These are phyloP conservation scores for Peromyscus melanophrys DNA, from an alignment of 2,797 vertebrate species.

Conservation along the genomic window DNA sequence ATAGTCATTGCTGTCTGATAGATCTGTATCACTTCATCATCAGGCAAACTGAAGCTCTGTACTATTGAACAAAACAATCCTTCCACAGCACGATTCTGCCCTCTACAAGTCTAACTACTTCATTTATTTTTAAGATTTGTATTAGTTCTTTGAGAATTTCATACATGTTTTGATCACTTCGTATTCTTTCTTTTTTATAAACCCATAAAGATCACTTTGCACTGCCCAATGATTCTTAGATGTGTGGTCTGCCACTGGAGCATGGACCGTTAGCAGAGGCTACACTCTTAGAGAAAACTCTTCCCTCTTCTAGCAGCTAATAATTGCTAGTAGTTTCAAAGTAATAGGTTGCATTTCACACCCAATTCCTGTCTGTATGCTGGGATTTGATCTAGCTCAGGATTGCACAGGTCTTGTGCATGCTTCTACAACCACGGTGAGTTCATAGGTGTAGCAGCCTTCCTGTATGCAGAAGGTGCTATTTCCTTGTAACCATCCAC, in stretches of 20 bases:
- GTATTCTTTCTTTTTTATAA: neutral
- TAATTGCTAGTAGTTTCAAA: neutral
- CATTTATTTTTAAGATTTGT: neutral
- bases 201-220: neutral
- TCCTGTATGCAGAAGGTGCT: neutral
- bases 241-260: no score
- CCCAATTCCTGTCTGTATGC: neutral
- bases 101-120: neutral
- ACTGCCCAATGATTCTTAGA: neutral
- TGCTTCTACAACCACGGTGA: neutral
- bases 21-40: neutral
- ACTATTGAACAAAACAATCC: neutral
- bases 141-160: neutral
- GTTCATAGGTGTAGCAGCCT: neutral
- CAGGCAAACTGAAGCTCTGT: no score
- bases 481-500: neutral
- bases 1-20: neutral
- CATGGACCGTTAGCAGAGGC: neutral
- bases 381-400: neutral
- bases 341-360: neutral
- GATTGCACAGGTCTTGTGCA: neutral
- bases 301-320: neutral
- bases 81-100: neutral
- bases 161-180: neutral
- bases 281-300: neutral